A percentile compares a stretch with the other conserved stretches of the same genome.
These are phyloP conservation scores for Gavialis gangeticus DNA, from an alignment of 2,113 vertebrate species.

Conservation along the genomic window DNA sequence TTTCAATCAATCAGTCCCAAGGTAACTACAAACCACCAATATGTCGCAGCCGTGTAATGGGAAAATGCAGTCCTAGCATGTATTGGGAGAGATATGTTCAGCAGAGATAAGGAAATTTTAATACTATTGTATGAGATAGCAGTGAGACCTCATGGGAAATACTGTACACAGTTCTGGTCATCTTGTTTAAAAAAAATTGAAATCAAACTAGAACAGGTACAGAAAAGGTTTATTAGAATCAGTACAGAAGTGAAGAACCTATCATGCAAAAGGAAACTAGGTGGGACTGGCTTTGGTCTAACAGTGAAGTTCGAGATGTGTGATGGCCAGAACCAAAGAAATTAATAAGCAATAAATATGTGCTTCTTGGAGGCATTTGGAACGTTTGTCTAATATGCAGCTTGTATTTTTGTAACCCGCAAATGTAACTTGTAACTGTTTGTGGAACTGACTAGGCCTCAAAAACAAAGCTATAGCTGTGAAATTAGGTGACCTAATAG, in stretches of 20 bases:
- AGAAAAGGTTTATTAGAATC: conserved; percentile 12
- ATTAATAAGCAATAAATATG: too few relatives aligned
- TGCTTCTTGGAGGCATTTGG: too few relatives aligned
- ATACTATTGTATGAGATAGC: background rate
- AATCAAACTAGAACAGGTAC: conserved; percentile 1
- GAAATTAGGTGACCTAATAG: too few relatives aligned
- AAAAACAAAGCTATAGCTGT: too few relatives aligned
- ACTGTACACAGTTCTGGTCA: background rate
- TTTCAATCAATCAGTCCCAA: background rate
- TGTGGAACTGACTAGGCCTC: too few relatives aligned
- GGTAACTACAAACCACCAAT: background rate
- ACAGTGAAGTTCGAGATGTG: background rate
- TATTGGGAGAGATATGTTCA: background rate
- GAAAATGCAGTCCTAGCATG: background rate
- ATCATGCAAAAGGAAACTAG: background rate
- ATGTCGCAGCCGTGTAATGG: background rate
- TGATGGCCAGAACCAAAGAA: too few relatives aligned
- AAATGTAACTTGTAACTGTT: too few relatives aligned
- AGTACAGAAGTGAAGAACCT: background rate
- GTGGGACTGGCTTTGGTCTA: background rate
- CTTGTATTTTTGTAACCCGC: too few relatives aligned
- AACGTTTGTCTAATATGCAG: too few relatives aligned
- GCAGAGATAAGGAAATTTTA: background rate
- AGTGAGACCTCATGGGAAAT: background rate
- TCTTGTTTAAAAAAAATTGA: background rate